phyloP scores from a whole-genome alignment of 2,888 invertebrate species.

The Sarcophaga carnaria region DNA sequence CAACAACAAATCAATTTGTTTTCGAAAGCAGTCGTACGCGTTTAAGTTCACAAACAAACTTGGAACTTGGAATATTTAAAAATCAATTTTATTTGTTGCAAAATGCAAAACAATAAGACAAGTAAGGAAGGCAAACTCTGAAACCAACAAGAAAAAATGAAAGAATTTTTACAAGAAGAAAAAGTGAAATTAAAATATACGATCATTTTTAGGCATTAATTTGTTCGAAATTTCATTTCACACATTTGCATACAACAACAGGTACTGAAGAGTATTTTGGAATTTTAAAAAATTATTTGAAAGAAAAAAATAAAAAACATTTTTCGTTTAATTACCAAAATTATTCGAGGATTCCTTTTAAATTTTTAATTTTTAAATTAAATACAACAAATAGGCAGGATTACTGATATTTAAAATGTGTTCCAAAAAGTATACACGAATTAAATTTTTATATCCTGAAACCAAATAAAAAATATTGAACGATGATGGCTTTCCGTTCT shows the following conservation, averaged over 20 bases:
- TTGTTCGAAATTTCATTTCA: background rate
- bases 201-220: background rate
- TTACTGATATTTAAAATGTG: too few species aligned
- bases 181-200: conserved; percentile 32
- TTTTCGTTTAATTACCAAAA: too few species aligned
- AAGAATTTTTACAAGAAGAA: background rate
- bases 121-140: background rate
- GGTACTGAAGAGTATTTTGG: background rate
- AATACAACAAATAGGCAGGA: too few species aligned
- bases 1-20: conserved; percentile 60
- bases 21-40: conserved; percentile 24
- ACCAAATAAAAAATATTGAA: too few species aligned
- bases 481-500: too few species aligned
- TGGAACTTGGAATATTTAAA: conserved; percentile 44
- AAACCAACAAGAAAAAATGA: too few species aligned
- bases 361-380: too few species aligned
- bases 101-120: background rate
- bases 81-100: background rate
- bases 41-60: conserved; percentile 13
- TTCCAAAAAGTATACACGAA: too few species aligned
- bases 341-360: too few species aligned
- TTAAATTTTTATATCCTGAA: too few species aligned
- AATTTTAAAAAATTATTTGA: background rate
- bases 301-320: too few species aligned
- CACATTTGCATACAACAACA: background rate